Conservation (phyloP, 2,888 invertebrate genomes). For the Oithona nana region DNA sequence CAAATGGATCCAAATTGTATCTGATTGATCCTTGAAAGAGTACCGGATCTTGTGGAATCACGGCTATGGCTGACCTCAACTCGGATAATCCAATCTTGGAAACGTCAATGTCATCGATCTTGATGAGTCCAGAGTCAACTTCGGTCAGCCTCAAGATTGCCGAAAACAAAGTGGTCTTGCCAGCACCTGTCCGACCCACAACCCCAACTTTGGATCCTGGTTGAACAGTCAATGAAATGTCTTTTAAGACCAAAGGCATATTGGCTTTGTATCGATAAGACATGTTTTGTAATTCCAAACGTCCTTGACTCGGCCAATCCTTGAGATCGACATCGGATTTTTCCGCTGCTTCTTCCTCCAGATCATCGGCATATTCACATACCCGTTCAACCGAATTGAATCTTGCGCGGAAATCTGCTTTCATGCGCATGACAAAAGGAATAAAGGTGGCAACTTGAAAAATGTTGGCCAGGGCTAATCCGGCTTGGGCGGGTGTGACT, state of each 20-base stretch:
- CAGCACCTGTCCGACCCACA: slow-evolving; percentile 37
- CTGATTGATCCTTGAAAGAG: slow-evolving; percentile 25
- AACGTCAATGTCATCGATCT: slow-evolving; percentile 24
- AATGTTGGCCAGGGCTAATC: slow-evolving; percentile 35
- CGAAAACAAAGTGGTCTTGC: slow-evolving; percentile 24
- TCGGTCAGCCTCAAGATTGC: slow-evolving; percentile 23
- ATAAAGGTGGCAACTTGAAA: slow-evolving; percentile 25
- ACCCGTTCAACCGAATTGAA: slow-evolving; percentile 31
- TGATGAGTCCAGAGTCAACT: slow-evolving; percentile 23
- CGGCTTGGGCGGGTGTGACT: slow-evolving; percentile 32
- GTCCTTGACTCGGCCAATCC: slow-evolving; percentile 29
- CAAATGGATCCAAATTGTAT: slow-evolving; percentile 33
- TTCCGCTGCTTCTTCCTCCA: slow-evolving; percentile 24
- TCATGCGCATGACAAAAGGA: slow-evolving; percentile 25
- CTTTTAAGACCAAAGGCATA: slow-evolving; percentile 30
- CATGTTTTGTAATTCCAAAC: slow-evolving; percentile 28
- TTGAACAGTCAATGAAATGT: slow-evolving; percentile 30
- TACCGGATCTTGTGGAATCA: slow-evolving; percentile 27
- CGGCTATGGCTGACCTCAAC: slow-evolving; percentile 24
- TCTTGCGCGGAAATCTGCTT: slow-evolving; percentile 27
- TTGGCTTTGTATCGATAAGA: slow-evolving; percentile 28
- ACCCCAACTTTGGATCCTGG: slow-evolving; percentile 35
- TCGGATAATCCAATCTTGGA: slow-evolving; percentile 22
- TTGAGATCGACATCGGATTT: slow-evolving; percentile 23
- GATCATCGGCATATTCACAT: slow-evolving; percentile 27